A percentile compares a stretch with the other conserved stretches of the same genome.
These are phyloP conservation scores for Centrocercus urophasianus DNA, from an alignment of 2,113 vertebrate species.

Conservation along the genomic window DNA sequence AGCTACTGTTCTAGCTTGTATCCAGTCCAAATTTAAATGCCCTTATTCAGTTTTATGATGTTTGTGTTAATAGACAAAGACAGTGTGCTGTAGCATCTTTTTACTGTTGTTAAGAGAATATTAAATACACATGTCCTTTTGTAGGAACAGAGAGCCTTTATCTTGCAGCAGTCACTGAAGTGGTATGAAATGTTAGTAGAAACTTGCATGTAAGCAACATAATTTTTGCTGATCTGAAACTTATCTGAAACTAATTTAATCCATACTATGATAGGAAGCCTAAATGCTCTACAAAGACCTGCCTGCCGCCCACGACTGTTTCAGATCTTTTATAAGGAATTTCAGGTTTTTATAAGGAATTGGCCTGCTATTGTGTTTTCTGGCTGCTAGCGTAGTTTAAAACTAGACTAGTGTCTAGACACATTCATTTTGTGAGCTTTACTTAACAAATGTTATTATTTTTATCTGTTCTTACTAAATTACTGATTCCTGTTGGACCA, in stretches of 20 bases:
- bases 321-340: not conserved
- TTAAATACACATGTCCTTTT: not conserved
- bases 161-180: not conserved
- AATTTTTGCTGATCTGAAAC: not conserved
- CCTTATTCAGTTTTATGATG: not conserved
- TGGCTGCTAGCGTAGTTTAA: not conserved
- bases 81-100: not conserved
- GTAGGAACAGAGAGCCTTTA: not conserved
- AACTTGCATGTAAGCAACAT: not conserved
- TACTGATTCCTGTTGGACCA: not conserved
- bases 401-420: not conserved
- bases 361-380: not conserved
- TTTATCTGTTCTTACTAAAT: not conserved
- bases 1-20: not conserved
- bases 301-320: not conserved
- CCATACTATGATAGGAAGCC: not conserved
- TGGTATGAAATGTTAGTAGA: not conserved
- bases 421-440: not conserved
- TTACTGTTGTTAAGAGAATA: not conserved
- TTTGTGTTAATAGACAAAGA: not conserved
- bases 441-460: not conserved
- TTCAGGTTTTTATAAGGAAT: not conserved
- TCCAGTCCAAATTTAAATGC: not conserved
- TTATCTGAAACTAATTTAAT: not conserved
- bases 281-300: not conserved